Conservation (phyloP, 2,888 invertebrate genomes). For the Argyra leucocephala region DNA sequence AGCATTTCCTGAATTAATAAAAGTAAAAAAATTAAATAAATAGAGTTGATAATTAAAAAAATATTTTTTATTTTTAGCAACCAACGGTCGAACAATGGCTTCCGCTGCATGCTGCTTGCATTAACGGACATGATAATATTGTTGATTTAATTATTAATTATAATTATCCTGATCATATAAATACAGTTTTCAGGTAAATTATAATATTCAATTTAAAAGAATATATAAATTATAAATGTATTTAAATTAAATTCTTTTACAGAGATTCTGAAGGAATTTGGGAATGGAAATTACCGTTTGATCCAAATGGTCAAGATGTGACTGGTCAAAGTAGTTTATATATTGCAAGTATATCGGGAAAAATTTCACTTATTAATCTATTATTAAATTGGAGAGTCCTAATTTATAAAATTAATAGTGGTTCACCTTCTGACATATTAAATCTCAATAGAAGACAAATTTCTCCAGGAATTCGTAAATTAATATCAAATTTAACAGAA, state of each 20-base stretch:
- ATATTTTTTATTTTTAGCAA: constrained; percentile 46
- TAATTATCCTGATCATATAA: constrained; percentile 64
- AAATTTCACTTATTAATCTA: constrained; percentile 65
- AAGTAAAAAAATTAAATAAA: constrained; percentile 44
- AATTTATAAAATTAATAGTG: constrained; percentile 39
- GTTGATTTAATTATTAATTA: constrained; percentile 71
- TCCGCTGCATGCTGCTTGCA: constrained; percentile 85
- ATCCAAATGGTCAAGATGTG: constrained; percentile 82
- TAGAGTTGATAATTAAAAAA: neutral
- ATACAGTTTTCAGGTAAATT: constrained; percentile 51
- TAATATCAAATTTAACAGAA: constrained; percentile 70
- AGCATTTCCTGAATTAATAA: constrained; percentile 75
- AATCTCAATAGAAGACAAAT: constrained; percentile 57
- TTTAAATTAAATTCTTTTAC: constrained; percentile 24
- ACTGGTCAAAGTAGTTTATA: constrained; percentile 86
- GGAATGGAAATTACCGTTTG: constrained; percentile 83
- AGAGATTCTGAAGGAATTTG: constrained; percentile 63
- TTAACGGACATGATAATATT: constrained; percentile 72
- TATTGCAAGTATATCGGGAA: constrained; percentile 76
- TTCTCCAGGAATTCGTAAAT: constrained; percentile 78
- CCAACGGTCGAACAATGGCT: constrained; percentile 86
- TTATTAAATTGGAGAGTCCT: constrained; percentile 63
- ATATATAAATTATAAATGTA: too few relatives aligned
- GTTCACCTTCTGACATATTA: constrained; percentile 33
- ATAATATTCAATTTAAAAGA: neutral